Percentiles rank a stretch among this genome's conserved stretches.
phyloP scores from a whole-genome alignment of 2,888 invertebrate species.

The Amphipyra berbera region DNA sequence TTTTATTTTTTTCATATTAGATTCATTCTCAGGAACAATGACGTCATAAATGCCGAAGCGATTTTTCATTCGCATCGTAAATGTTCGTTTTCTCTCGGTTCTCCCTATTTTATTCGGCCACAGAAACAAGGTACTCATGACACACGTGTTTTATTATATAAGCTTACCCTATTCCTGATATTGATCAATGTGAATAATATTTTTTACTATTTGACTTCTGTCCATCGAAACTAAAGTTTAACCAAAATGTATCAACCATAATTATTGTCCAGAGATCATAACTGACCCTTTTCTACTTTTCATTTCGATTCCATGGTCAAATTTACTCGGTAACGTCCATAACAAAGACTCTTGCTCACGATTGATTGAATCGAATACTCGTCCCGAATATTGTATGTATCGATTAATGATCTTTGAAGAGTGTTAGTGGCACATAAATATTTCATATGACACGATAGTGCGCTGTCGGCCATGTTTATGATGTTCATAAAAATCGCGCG shows the following conservation, averaged over 20 bases:
- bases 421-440: slow-evolving; percentile 77
- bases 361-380: slow-evolving; percentile 52
- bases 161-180: slow-evolving; percentile 42
- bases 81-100: slow-evolving; percentile 63
- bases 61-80: slow-evolving; percentile 82
- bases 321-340: not conserved
- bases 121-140: slow-evolving; percentile 69
- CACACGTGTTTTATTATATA: slow-evolving; percentile 58
- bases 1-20: slow-evolving; percentile 72
- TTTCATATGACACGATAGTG: slow-evolving; percentile 81
- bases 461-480: slow-evolving; percentile 77
- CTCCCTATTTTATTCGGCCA: slow-evolving; percentile 69
- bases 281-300: slow-evolving; percentile 1
- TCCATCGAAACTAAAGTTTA: slow-evolving; percentile 5
- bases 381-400: slow-evolving; percentile 53
- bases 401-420: slow-evolving; percentile 74
- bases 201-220: slow-evolving; percentile 36
- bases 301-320: not conserved
- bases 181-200: slow-evolving; percentile 31
- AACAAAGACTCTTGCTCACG: not conserved
- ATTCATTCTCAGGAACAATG: slow-evolving; percentile 75
- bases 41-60: slow-evolving; percentile 79
- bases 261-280: slow-evolving; percentile 1
- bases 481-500: slow-evolving; percentile 76
- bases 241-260: slow-evolving; percentile 18